A percentile compares a stretch with the other conserved stretches of the same genome.
Conservation (phyloP, 1,140 invertebrate genomes). For the Araneus ventricosus region DNA sequence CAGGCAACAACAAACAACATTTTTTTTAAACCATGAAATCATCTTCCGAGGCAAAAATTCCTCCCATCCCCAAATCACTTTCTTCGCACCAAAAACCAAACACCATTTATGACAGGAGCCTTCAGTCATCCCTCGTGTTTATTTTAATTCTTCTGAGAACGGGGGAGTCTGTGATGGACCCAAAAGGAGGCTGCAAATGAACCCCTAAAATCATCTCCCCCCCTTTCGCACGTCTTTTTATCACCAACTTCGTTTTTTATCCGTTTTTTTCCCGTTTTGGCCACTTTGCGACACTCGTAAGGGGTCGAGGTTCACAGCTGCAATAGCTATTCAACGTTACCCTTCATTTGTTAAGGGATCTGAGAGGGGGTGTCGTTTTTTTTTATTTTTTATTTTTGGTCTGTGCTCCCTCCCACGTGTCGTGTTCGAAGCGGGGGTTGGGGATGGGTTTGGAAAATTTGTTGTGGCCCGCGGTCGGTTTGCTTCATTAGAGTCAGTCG, state of each 20-base stretch:
- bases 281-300: constrained; percentile 38
- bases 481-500: constrained; percentile 46
- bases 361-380: neutral
- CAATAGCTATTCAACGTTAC: constrained; percentile 54
- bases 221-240: constrained; percentile 1
- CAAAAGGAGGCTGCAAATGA: constrained; percentile 45
- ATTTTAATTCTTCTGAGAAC: constrained; percentile 45
- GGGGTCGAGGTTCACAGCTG: constrained; percentile 53
- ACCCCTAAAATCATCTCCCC: constrained; percentile 21
- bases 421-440: neutral
- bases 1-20: too few species aligned
- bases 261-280: neutral
- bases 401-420: neutral
- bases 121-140: neutral
- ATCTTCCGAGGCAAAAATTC: neutral
- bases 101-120: constrained; percentile 19
- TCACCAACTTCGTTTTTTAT: constrained; percentile 18
- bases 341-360: constrained; percentile 57
- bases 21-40: too few species aligned
- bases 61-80: neutral
- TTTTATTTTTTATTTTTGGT: neutral
- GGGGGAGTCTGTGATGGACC: neutral
- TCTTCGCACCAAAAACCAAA: constrained; percentile 18
- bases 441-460: neutral
- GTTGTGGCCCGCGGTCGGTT: constrained; percentile 16